phyloP scores from a whole-genome alignment of 2,113 vertebrate species.

The Tilapia sparmanii region DNA sequence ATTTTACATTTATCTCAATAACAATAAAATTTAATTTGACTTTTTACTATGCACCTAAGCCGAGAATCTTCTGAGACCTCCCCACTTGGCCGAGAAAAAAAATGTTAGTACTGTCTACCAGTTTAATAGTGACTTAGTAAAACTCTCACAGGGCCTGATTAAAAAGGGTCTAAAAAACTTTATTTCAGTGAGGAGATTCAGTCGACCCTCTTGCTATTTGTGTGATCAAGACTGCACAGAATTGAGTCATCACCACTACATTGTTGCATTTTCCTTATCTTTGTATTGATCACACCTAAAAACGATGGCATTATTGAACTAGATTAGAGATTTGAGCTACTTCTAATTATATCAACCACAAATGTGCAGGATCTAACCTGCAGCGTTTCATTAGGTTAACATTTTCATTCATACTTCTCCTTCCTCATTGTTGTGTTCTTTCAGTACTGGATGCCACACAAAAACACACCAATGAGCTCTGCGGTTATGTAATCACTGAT shows the following conservation, averaged over 20 bases:
- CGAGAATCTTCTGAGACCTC: neutral
- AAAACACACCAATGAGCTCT: neutral
- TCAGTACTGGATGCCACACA: neutral
- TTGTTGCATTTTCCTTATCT: neutral
- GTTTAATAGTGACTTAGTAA: neutral
- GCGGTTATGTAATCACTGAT: neutral
- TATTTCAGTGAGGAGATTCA: neutral
- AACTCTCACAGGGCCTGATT: neutral
- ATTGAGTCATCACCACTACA: neutral
- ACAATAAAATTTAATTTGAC: neutral
- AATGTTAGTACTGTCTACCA: neutral
- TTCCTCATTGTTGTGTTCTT: neutral
- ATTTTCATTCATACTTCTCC: neutral
- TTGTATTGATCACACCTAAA: neutral
- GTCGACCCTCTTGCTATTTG: neutral
- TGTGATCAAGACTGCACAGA: neutral
- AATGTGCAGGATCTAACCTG: neutral
- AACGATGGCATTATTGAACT: neutral
- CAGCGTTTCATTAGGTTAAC: neutral
- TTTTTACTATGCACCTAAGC: neutral
- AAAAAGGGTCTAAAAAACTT: neutral
- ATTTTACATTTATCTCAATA: neutral
- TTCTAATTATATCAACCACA: neutral
- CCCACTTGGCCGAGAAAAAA: neutral
- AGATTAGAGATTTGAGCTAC: neutral